Evolutionary conservation across 2,888 invertebrate genomes (phyloP).

Genomic region (Spialia ferax): DNA sequence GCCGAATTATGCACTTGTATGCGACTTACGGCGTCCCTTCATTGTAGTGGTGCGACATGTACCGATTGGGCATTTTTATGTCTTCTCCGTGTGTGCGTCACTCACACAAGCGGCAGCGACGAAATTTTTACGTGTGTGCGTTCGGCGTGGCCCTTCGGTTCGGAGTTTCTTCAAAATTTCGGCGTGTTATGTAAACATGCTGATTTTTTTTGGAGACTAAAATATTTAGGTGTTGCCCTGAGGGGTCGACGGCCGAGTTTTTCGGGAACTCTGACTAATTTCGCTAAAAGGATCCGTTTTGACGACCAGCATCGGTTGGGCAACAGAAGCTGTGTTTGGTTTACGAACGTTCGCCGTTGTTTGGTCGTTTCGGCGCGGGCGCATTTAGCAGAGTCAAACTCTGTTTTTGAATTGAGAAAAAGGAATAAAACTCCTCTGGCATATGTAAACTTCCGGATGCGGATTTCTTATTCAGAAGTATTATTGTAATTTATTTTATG

Average conservation of each 20-base stretch:
- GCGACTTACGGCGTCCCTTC: conserved; percentile 86
- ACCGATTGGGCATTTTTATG: conserved; percentile 83
- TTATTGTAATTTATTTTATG: conserved; percentile 3
- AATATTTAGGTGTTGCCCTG: conserved; percentile 81
- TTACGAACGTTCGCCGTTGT: conserved; percentile 54
- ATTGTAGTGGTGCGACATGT: conserved; percentile 85
- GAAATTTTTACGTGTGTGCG: conserved; percentile 78
- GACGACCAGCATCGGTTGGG: conserved; percentile 54
- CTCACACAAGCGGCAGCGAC: conserved; percentile 70
- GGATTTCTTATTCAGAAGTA: conserved; percentile 20
- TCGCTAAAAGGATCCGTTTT: conserved; percentile 71
- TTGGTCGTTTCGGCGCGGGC: conserved; percentile 58
- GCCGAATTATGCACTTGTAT: conserved; percentile 87
- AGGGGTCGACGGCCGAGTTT: conserved; percentile 79
- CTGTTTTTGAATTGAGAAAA: conserved; percentile 44
- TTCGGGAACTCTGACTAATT: conserved; percentile 86
- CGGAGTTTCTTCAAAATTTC: conserved; percentile 79
- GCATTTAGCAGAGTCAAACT: conserved; percentile 55
- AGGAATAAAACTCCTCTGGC: conserved; percentile 43
- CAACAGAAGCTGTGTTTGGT: conserved; percentile 60
- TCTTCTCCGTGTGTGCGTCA: conserved; percentile 73
- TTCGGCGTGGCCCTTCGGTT: conserved; percentile 70
- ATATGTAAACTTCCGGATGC: conserved; percentile 51
- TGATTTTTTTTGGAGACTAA: conserved; percentile 73
- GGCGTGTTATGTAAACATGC: conserved; percentile 83